Evolutionary conservation across 2,113 vertebrate species (phyloP).

Genomic region (Seriola aureovittata): DNA sequence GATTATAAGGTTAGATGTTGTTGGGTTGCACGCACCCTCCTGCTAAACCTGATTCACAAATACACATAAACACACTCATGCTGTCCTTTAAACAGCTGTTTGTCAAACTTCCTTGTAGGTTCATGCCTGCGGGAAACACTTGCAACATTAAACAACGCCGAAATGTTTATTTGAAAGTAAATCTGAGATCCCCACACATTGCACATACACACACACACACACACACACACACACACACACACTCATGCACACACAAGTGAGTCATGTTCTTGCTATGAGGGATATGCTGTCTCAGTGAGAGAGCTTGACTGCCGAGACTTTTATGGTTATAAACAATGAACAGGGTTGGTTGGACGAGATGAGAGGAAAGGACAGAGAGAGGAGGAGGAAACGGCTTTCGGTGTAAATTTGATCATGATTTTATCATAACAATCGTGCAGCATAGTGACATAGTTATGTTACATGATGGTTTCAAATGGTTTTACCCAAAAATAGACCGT

Average conservation of each 20-base stretch:
- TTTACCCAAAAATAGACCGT: constrained; percentile 19
- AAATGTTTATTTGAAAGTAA: constrained; percentile 66
- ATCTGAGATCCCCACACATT: constrained; percentile 25
- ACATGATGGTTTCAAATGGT: background rate
- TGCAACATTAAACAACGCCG: background rate
- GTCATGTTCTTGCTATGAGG: constrained; percentile 78
- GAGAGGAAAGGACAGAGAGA: constrained; percentile 8
- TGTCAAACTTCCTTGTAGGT: background rate
- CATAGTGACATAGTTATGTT: background rate
- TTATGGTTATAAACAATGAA: constrained; percentile 81
- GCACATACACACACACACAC: constrained; percentile 35
- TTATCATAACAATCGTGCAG: background rate
- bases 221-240: constrained; percentile 49
- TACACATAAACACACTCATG: constrained; percentile 1
- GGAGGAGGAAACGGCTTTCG: constrained; percentile 4
- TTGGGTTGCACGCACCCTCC: background rate
- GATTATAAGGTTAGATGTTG: background rate
- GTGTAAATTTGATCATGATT: constrained; percentile 35
- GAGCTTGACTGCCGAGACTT: constrained; percentile 73
- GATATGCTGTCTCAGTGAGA: constrained; percentile 58
- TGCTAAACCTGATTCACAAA: background rate
- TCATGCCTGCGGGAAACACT: constrained; percentile 1
- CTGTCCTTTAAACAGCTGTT: background rate
- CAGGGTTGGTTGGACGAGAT: constrained; percentile 21
- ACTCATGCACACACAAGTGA: constrained; percentile 56